Conservation (phyloP, 2,888 invertebrate species). For the Brachypalpus laphriformis region DNA sequence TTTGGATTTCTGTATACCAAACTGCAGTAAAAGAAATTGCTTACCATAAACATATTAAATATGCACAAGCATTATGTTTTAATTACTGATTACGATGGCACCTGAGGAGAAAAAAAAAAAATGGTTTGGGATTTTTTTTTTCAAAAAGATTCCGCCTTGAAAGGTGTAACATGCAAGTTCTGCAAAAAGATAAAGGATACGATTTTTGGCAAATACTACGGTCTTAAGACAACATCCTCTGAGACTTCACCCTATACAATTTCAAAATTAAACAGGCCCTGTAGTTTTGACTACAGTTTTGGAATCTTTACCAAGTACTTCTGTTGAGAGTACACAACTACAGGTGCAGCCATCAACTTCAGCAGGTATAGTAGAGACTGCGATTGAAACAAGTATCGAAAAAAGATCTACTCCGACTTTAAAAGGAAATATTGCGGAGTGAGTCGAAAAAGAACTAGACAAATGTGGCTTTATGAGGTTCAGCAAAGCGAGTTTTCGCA, state of each 20-base stretch:
- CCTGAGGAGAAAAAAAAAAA: not conserved
- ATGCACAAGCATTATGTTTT: too few species aligned
- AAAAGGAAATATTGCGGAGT: not conserved
- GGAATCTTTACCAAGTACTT: not conserved
- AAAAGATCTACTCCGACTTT: not conserved
- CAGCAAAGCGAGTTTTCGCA: conserved; percentile 11
- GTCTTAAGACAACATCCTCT: not conserved
- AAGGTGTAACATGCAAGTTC: not conserved
- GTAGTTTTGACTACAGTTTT: not conserved
- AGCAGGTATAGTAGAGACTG: not conserved
- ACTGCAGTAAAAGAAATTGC: too few species aligned
- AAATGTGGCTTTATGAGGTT: conserved; percentile 1
- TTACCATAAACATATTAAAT: too few species aligned
- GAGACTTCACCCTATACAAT: not conserved
- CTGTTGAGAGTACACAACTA: not conserved
- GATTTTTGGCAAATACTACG: conserved; percentile 1
- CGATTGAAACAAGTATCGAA: not conserved
- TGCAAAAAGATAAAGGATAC: not conserved
- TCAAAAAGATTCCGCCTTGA: not conserved
- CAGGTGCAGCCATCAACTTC: conserved; percentile 1
- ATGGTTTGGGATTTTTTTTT: conserved; percentile 8
- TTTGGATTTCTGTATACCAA: too few species aligned
- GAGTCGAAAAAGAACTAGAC: not conserved
- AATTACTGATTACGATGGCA: too few species aligned
- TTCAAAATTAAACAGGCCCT: not conserved